These are phyloP conservation scores for Thunnus maccoyii DNA, from an alignment of 2,113 vertebrate species.

Conservation along the genomic window DNA sequence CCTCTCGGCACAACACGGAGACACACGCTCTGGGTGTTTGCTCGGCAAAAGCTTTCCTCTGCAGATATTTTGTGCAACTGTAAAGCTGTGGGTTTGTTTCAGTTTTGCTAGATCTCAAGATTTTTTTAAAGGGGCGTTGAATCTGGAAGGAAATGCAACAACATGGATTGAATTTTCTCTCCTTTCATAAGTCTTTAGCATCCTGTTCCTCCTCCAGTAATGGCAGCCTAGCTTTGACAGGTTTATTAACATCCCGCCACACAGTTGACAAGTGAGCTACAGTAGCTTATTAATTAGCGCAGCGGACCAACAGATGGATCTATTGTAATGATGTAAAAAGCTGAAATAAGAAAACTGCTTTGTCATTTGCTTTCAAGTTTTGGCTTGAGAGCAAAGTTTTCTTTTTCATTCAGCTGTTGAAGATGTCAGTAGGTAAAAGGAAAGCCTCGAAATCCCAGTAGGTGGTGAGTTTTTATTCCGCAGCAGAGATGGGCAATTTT, in stretches of 20 bases:
- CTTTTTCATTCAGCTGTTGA: conserved; percentile 15
- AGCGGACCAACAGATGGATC: not conserved
- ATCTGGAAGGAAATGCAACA: not conserved
- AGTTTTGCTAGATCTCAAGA: not conserved
- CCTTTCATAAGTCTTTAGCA: not conserved
- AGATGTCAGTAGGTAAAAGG: conserved; percentile 33
- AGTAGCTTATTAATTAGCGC: conserved; percentile 2
- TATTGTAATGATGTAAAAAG: not conserved
- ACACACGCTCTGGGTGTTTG: not conserved
- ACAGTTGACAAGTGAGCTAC: not conserved
- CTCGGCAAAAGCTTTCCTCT: not conserved
- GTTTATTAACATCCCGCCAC: not conserved
- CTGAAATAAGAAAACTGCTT: conserved; percentile 21
- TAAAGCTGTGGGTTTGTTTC: not conserved
- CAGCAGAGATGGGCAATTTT: conserved; percentile 4
- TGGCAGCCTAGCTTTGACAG: not conserved
- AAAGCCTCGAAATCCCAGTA: conserved; percentile 26
- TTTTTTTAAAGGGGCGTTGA: not conserved
- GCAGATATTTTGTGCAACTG: conserved; percentile 27
- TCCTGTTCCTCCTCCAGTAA: not conserved
- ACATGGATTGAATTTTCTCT: too few species aligned
- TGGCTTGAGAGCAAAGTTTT: not conserved
- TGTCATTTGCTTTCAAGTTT: conserved; percentile 21
- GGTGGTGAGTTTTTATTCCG: not conserved
- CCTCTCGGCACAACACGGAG: not conserved